Evolutionary conservation across 2,113 vertebrate genomes (phyloP), one percentile per base, ranked within the genome.

Genomic region (Callipepla squamata): DNA sequence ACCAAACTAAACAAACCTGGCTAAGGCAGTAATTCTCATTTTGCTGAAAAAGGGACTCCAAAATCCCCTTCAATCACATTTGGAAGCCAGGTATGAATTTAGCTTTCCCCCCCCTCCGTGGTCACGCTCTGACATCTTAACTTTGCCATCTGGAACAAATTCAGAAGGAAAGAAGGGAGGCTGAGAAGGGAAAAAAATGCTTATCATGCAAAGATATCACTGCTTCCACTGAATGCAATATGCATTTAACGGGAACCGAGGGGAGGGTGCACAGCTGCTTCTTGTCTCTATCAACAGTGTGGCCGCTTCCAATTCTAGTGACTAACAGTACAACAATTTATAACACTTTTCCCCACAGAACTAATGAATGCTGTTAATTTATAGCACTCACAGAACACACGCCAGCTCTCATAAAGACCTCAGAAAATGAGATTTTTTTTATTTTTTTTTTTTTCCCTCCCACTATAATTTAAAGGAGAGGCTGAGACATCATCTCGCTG

Each of bases 81-180:
- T 68, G 53, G 45, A 62, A 80, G 62, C 53, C 40, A 76, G 74
- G 75, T 87, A 93, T 30, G 84, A 84, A 95, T 86, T 83, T 80
- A 90, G 80, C 69, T 87, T 89, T 92, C 87, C 81, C 89, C 67
- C 86, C 67, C 86, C 36, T n/a, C 36, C 20, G 0, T 76, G 77
- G 69, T 81, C 67, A 90, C 36, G 62, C 70, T 84, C 74, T 90
- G 89, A 92, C 86, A 94, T 83, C 61, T 68, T 68, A 80, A 51
- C 76, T 51, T 83, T 85, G 50, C 79, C 85, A 95, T 94, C 85
- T 94, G 94, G 79, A 93, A 85, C 57, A 88, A 87, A 94, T 70
- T 92, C 80, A 86, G 68, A 80, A 87, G 36, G 58, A 88, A 89
- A 93, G 45, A 92, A 44, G 34, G 78, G 50, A 93, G 83, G 51